phyloP scores from a whole-genome alignment of 2,888 invertebrate species.

The Lasioglossum leucozonium region DNA sequence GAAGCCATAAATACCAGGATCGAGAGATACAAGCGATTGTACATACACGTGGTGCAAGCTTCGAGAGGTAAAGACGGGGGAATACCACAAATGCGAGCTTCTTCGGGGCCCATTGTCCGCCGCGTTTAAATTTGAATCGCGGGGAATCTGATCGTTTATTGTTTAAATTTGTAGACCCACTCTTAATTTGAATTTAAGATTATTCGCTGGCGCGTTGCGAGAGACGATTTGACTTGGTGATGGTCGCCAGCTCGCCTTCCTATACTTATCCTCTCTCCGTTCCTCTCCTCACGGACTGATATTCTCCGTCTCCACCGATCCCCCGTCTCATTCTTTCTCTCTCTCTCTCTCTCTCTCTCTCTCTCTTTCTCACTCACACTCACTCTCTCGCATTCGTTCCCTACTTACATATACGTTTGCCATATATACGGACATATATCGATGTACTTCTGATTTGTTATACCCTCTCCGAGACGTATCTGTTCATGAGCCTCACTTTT shows the following conservation, averaged over 20 bases:
- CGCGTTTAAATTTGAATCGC: conserved; percentile 82
- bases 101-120: conserved; percentile 77
- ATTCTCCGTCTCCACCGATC: conserved; percentile 10
- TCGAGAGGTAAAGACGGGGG: conserved; percentile 59
- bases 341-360: background rate
- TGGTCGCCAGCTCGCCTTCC: conserved; percentile 78
- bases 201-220: conserved; percentile 83
- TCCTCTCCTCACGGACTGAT: conserved; percentile 36
- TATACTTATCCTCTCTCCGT: conserved; percentile 55
- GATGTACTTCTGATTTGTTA: conserved; percentile 58
- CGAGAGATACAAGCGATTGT: conserved; percentile 48
- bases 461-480: conserved; percentile 36
- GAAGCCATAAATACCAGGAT: conserved; percentile 59
- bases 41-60: conserved; percentile 55
- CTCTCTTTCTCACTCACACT: conserved; percentile 2
- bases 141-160: conserved; percentile 83
- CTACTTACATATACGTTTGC: conserved; percentile 45
- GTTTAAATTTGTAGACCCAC: conserved; percentile 83
- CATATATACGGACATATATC: conserved; percentile 38
- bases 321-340: conserved; percentile 2
- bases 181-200: conserved; percentile 83
- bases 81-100: conserved; percentile 71
- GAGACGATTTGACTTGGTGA: conserved; percentile 83
- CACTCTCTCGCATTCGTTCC: conserved; percentile 49
- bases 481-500: conserved; percentile 22